phyloP scores from a whole-genome alignment of 2,888 invertebrate species.

The Trissonchulus latispiculum region DNA sequence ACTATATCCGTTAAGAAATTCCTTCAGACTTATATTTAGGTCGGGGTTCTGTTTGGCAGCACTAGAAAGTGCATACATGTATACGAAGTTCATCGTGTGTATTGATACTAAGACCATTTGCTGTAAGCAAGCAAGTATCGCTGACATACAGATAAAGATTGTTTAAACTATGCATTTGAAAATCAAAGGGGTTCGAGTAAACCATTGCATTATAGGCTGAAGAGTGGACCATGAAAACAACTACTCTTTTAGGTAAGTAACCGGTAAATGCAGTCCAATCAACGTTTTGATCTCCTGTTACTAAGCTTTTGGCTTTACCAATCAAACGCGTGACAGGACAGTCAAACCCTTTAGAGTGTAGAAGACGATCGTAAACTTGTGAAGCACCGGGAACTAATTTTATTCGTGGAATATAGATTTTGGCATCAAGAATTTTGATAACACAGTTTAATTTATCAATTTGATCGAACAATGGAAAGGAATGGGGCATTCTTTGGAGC shows the following conservation, averaged over 20 bases:
- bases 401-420: not conserved
- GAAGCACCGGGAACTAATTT: not conserved
- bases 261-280: constrained; percentile 1
- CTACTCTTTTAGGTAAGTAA: not conserved
- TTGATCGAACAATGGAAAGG: not conserved
- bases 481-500: not conserved
- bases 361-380: not conserved
- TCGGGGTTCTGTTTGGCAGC: not conserved
- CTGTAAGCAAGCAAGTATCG: not conserved
- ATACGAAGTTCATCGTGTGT: too few relatives aligned
- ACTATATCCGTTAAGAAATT: not conserved
- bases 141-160: not conserved
- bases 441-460: not conserved
- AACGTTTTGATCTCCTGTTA: not conserved
- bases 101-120: not conserved
- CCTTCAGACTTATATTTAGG: not conserved
- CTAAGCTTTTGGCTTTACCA: not conserved
- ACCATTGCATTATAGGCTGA: not conserved
- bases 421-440: not conserved
- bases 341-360: not conserved
- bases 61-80: not conserved
- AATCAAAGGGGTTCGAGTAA: not conserved
- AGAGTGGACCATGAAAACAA: not conserved
- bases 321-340: not conserved
- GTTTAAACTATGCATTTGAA: not conserved